Conservation (phyloP, 64 coral and sea anemone genomes). For the Exaiptasia diaphana region DNA sequence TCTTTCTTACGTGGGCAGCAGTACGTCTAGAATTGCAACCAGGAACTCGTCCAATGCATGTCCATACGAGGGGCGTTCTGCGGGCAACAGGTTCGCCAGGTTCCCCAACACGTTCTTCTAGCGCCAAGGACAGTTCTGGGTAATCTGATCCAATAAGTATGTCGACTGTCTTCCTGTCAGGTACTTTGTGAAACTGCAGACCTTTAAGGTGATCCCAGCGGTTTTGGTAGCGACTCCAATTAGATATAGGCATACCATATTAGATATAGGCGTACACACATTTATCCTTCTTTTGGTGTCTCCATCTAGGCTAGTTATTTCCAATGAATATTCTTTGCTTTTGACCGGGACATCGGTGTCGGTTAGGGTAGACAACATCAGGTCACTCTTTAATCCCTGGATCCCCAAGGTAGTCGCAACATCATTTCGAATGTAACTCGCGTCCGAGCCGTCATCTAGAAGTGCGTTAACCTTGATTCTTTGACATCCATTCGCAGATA, state of each 20-base stretch:
- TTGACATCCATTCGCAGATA: background rate
- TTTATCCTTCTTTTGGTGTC: background rate
- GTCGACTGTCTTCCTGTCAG: constrained; percentile 8
- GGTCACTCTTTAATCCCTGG: background rate
- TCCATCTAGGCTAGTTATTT: constrained; percentile 5
- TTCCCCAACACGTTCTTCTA: background rate
- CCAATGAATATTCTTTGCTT: background rate
- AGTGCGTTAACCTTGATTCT: constrained; percentile 3
- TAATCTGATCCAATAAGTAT: constrained; percentile 18
- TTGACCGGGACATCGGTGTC: background rate
- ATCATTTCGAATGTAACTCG: background rate
- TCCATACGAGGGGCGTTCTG: constrained; percentile 8
- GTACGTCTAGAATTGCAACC: background rate
- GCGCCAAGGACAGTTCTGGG: constrained; percentile 7
- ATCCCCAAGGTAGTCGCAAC: background rate
- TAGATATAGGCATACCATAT: background rate
- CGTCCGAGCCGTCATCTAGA: constrained; percentile 9
- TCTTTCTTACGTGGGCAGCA: background rate
- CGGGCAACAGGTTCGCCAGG: background rate
- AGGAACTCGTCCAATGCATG: constrained; percentile 8
- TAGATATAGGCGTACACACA: background rate
- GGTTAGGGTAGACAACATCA: background rate
- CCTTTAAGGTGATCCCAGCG: background rate
- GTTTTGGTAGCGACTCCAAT: constrained; percentile 6
- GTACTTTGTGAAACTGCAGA: background rate